Evolutionary conservation across 2,888 invertebrate species (phyloP), one percentile per base, ranked within the genome.

Genomic region (Incurvaria masculella): DNA sequence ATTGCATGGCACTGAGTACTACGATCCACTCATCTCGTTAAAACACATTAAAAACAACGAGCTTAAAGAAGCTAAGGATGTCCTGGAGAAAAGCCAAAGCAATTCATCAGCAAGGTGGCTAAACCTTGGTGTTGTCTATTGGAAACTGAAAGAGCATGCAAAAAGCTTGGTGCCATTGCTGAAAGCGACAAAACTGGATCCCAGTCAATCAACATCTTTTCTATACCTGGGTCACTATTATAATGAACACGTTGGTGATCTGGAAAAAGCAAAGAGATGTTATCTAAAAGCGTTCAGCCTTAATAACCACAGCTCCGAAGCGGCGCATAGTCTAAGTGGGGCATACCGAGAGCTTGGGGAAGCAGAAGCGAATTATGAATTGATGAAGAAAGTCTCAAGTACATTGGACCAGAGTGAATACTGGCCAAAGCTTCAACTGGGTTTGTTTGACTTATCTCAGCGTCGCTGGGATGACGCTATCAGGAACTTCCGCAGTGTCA

Each of bases 391-490:
- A 55, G 57, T 72, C 57, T 58, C 62, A 27, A 71, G 75, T 52
- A 67, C 79, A 59, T 76, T 79, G 54, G 68, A 68, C 19, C 65
- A 61, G 39, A 74, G 79, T 44, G 80, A 84, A 39, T 81, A 85
- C 54, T 94, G 94, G 89, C 86, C 93, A 18, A 86, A 89, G 81
- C 81, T 94, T 46, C 87, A 94, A 63, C 75, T 96, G 45, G 96
- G 96, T 2, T 72, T 95, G 44, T 86, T 89, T 64, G 86, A 91
- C 65, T 76, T 92, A 53, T 86, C 86, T 57, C 82, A 83, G 56
- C 85, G 84, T 53, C 85, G 92, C 55, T 85, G 85, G 62, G 81
- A 83, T 54, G 83, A 85, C 59, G 91, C 95, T 16, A 88, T 94
- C 44, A 80, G 84, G 50, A 84, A 86, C 59, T 84, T 95, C 54